These are phyloP conservation scores for Atlantisia rogersi DNA, from an alignment of 2,113 vertebrate genomes.

Conservation along the genomic window DNA sequence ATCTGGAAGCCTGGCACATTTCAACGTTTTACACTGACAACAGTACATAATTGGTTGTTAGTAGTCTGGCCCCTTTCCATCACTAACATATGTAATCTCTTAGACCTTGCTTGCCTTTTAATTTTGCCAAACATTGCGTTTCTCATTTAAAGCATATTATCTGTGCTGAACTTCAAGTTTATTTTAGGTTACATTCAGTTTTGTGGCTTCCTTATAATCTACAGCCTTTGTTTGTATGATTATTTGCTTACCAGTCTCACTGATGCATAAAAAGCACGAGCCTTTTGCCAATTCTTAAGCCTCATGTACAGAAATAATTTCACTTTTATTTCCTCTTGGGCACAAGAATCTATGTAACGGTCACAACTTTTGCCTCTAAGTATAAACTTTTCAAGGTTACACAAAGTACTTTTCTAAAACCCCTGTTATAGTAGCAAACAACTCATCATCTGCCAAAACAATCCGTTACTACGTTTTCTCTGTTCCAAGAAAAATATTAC, in stretches of 20 bases:
- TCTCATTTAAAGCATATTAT: conserved; percentile 58
- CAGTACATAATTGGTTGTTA: neutral
- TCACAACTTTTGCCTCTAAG: conserved; percentile 15
- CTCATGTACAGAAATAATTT: conserved; percentile 36
- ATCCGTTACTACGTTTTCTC: neutral
- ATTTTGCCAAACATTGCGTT: conserved; percentile 37
- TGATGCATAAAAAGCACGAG: conserved; percentile 57
- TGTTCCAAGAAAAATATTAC: neutral
- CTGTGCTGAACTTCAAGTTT: conserved; percentile 53
- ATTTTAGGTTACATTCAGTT: conserved; percentile 51
- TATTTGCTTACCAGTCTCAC: conserved; percentile 51
- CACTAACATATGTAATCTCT: conserved; percentile 24
- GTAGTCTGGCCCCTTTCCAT: conserved; percentile 26
- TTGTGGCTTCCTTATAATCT: conserved; percentile 57
- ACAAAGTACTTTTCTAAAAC: neutral
- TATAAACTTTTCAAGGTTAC: conserved; percentile 30
- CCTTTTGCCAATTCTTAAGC: conserved; percentile 50
- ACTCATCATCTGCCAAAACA: neutral
- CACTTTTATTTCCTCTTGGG: conserved; percentile 30
- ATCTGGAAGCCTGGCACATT: neutral
- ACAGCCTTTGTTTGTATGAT: conserved; percentile 49
- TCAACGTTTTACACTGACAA: neutral
- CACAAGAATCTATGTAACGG: conserved; percentile 1
- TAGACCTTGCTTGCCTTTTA: conserved; percentile 51
- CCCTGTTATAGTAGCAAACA: neutral